phyloP scores from a whole-genome alignment of 2,888 invertebrate species.

The Pristionchus fissidentatus region DNA sequence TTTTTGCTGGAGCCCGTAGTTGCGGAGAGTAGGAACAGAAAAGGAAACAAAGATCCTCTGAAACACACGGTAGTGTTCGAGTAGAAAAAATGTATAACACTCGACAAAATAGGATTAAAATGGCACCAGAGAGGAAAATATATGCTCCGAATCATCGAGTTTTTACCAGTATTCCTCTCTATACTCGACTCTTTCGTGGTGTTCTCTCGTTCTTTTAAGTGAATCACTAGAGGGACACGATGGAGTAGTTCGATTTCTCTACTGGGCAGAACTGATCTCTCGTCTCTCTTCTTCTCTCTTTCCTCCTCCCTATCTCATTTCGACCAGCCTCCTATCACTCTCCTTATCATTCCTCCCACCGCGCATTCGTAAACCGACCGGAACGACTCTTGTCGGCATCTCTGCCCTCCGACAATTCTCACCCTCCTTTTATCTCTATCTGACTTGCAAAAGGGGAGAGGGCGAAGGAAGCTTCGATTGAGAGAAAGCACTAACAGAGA shows the following conservation, averaged over 20 bases:
- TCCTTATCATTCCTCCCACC: slow-evolving; percentile 12
- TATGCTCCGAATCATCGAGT: too few species aligned
- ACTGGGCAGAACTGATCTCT: too few species aligned
- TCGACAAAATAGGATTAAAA: too few species aligned
- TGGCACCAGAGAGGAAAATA: too few species aligned
- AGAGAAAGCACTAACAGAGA: slow-evolving; percentile 22
- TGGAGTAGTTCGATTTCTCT: too few species aligned
- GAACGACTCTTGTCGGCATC: not conserved
- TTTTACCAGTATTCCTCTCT: too few species aligned
- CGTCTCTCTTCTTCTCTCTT: not conserved
- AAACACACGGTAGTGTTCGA: too few species aligned
- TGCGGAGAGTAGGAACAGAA: too few species aligned
- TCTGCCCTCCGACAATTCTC: not conserved
- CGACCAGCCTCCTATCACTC: slow-evolving; percentile 40
- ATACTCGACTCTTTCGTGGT: too few species aligned
- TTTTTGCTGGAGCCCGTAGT: too few species aligned
- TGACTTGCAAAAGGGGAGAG: not conserved
- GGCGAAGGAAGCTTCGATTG: not conserved
- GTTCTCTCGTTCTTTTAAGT: not conserved
- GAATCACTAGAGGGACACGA: not conserved
- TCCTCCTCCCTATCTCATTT: not conserved
- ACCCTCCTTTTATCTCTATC: slow-evolving; percentile 23
- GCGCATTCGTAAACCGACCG: not conserved
- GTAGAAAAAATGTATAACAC: too few species aligned
- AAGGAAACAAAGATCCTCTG: too few species aligned